Base-by-base conservation (phyloP, 1,140 invertebrate species). In the Hesperophylax magnus region DNA sequence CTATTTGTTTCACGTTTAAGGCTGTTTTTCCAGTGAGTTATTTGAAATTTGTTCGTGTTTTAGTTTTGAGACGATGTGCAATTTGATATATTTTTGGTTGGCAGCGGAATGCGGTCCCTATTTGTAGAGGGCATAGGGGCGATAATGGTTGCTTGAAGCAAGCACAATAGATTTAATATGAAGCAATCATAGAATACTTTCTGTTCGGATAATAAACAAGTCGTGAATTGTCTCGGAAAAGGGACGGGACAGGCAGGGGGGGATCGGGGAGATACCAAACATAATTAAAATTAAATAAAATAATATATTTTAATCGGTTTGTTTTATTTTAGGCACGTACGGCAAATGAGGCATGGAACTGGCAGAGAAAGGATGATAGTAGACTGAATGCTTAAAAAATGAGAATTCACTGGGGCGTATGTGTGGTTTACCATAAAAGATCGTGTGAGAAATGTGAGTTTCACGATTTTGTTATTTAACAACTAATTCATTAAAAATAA, bases 161-260 rank as follows among this genome's bases (percentile, higher is more conserved):
- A 22, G 56, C 18, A 60, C 56, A 60, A 60, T 60, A 60, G 56
- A 60, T 60, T 60, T 60, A 5, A 22, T 60, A 60, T 60, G 56
- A 60, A 60, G 56, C 56, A 60, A 60, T 60, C 56, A 22, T 60
- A 20, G 18, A 60, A 60, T 60, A 60, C 22, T 60, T 60, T 60
- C 56, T 60, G 56, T 60, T 60, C 9, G 56, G 56, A 60, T 60
- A 60, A 60, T 60, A 60, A 60, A 60, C 56, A n/a, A 60, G 56
- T 22, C 56, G 56, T 60, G 56, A 60, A 60, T 20, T 60, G 56
- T 60, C 56, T 60, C 56, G 56, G 18, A 22, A 22, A 22, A 7
- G 56, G 56, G n/a, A 9, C 6, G 18, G 56, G 17, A n/a, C 6
- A 22, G n/a, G 5, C 18, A 22, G 18, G 5, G 56, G n/a, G 6